A percentile compares a stretch with the other conserved stretches of the same genome.
phyloP scores from a whole-genome alignment of 92 coral and sea anemone genomes.

The Porites cylindrica region DNA sequence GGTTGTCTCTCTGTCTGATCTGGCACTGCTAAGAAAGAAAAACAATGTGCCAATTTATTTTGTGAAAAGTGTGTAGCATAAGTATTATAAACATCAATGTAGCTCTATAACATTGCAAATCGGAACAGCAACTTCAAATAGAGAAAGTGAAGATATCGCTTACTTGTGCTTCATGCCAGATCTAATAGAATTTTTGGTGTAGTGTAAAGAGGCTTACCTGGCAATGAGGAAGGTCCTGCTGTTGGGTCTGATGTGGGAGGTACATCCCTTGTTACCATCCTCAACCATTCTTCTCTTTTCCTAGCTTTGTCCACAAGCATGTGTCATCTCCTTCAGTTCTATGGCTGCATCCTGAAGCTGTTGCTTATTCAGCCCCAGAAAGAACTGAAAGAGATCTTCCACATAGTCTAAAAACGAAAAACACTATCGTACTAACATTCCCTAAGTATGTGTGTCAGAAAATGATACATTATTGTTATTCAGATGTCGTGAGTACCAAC shows the following conservation, averaged over 20 bases:
- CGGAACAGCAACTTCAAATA: neutral
- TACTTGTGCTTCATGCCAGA: neutral
- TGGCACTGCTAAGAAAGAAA: constrained; percentile 22
- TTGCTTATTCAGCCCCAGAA: constrained; percentile 5
- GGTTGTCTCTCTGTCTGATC: constrained; percentile 5
- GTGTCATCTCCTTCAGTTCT: constrained; percentile 36
- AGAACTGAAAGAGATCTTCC: constrained; percentile 42
- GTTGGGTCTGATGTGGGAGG: constrained; percentile 39
- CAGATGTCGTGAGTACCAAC: too few relatives aligned
- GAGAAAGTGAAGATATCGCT: neutral
- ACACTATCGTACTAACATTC: too few relatives aligned
- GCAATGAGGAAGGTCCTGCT: neutral
- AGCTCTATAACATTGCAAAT: too few relatives aligned
- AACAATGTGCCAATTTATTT: neutral
- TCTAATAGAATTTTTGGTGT: neutral
- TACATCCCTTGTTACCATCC: constrained; percentile 46
- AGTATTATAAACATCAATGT: too few relatives aligned
- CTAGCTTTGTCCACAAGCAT: constrained; percentile 59
- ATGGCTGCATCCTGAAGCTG: neutral
- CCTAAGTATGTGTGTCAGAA: too few relatives aligned
- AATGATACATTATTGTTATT: too few relatives aligned
- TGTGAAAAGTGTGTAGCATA: neutral
- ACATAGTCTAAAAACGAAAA: constrained; percentile 34
- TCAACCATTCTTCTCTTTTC: constrained; percentile 31
- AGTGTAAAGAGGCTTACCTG: neutral